phyloP scores from a whole-genome alignment of 2,888 invertebrate species.

The Phrixothrix hirtus region DNA sequence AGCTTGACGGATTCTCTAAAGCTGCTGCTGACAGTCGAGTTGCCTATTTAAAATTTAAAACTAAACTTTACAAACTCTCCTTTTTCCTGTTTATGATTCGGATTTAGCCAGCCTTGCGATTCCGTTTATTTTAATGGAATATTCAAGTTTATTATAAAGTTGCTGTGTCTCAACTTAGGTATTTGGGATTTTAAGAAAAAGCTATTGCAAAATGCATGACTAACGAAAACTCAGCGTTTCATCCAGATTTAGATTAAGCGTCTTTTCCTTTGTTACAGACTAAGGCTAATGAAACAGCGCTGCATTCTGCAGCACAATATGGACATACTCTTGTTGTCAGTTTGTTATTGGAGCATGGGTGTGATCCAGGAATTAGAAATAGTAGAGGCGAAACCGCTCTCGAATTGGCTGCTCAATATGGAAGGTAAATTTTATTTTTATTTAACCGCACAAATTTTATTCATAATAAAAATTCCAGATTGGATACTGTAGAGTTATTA shows the following conservation, averaged over 20 bases:
- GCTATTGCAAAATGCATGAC: background rate
- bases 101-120: conserved; percentile 26
- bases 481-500: conserved; percentile 86
- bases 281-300: conserved; percentile 86
- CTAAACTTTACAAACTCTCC: conserved; percentile 37
- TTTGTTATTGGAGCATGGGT: conserved; percentile 79
- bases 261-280: conserved; percentile 63
- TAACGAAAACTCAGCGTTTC: conserved; percentile 1
- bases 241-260: conserved; percentile 10
- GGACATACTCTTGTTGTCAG: conserved; percentile 86
- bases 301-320: conserved; percentile 92
- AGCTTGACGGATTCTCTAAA: conserved; percentile 43
- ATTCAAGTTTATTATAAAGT: conserved; percentile 30
- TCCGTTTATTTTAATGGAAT: conserved; percentile 30
- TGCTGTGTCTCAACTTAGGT: conserved; percentile 9
- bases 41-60: conserved; percentile 43
- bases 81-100: conserved; percentile 35
- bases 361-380: conserved; percentile 87
- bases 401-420: conserved; percentile 93
- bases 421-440: conserved; percentile 61
- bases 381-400: conserved; percentile 87
- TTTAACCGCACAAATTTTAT: background rate
- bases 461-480: conserved; percentile 55
- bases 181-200: conserved; percentile 6
- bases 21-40: conserved; percentile 41